Conservation (phyloP, 2,888 invertebrate species). For the Tenthredo amoena region DNA sequence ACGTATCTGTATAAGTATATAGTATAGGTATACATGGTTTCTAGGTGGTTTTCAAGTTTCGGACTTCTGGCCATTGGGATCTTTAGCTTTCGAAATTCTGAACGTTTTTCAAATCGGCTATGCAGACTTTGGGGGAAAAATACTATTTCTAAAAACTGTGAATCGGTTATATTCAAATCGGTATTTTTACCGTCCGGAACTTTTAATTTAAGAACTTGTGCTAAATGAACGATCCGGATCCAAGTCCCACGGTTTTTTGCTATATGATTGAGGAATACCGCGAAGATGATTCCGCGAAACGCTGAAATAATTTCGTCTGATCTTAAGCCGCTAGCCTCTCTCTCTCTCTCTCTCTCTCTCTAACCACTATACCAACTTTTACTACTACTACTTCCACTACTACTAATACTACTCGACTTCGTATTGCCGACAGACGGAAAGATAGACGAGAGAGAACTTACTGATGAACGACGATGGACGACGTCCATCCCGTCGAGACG, state of each 20-base stretch:
- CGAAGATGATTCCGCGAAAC: slow-evolving; percentile 16
- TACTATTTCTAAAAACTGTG: too few species aligned
- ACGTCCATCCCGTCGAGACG: slow-evolving; percentile 1
- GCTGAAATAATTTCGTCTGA: slow-evolving; percentile 46
- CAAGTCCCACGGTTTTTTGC: not conserved
- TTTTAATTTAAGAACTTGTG: too few species aligned
- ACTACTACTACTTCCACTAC: not conserved
- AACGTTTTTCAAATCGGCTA: too few species aligned
- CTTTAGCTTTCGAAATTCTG: too few species aligned
- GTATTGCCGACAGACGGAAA: not conserved
- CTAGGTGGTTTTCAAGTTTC: too few species aligned
- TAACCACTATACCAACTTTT: not conserved
- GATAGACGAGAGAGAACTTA: not conserved
- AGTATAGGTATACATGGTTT: too few species aligned
- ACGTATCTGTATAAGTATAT: too few species aligned
- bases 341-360: not conserved
- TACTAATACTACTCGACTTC: not conserved
- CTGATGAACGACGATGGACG: slow-evolving; percentile 36
- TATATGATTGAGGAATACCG: not conserved
- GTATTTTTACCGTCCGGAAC: too few species aligned
- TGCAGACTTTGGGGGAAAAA: too few species aligned
- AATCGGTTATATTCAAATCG: too few species aligned
- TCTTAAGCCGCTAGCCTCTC: slow-evolving; percentile 17
- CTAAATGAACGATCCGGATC: too few species aligned
- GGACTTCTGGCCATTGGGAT: too few species aligned